A percentile compares a stretch with the other conserved stretches of the same genome.
These are phyloP conservation scores for Amphipoea lucens DNA, from an alignment of 2,888 invertebrate species.

Conservation along the genomic window DNA sequence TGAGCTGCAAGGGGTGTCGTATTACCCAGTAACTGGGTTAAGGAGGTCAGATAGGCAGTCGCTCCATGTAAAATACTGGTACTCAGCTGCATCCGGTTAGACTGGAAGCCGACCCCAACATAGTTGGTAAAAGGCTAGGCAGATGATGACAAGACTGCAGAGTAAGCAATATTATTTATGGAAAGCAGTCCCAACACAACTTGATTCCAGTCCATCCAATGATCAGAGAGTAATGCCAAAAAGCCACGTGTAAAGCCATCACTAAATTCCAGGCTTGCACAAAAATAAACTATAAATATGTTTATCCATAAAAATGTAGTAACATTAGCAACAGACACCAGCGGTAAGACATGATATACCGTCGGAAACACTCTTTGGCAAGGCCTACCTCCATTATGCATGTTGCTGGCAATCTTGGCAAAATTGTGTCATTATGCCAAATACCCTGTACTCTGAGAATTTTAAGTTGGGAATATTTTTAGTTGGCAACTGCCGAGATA, in stretches of 20 bases:
- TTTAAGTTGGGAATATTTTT: slow-evolving; percentile 57
- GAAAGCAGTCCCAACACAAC: not conserved
- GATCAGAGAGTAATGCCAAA: too few relatives aligned
- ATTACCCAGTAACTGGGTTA: too few relatives aligned
- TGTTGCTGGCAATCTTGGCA: slow-evolving; percentile 68
- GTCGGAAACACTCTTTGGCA: slow-evolving; percentile 69
- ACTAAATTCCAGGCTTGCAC: not conserved
- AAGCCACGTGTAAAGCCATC: too few relatives aligned
- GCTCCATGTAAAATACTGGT: too few relatives aligned
- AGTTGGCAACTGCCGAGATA: slow-evolving; percentile 52
- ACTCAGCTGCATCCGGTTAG: too few relatives aligned
- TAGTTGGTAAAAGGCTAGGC: too few relatives aligned
- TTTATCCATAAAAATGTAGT: slow-evolving; percentile 53
- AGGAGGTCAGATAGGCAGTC: too few relatives aligned
- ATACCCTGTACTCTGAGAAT: slow-evolving; percentile 61
- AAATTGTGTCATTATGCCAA: slow-evolving; percentile 72
- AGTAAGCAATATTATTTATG: not conserved
- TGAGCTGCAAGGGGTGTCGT: too few relatives aligned
- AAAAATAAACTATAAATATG: slow-evolving; percentile 35
- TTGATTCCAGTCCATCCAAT: not conserved
- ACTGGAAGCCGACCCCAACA: too few relatives aligned
- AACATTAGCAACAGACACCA: slow-evolving; percentile 51
- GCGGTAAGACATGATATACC: slow-evolving; percentile 63
- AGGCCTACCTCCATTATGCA: slow-evolving; percentile 71
- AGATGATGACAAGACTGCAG: not conserved